phyloP scores from a whole-genome alignment of 2,113 vertebrate species.

The Dinomys branickii region DNA sequence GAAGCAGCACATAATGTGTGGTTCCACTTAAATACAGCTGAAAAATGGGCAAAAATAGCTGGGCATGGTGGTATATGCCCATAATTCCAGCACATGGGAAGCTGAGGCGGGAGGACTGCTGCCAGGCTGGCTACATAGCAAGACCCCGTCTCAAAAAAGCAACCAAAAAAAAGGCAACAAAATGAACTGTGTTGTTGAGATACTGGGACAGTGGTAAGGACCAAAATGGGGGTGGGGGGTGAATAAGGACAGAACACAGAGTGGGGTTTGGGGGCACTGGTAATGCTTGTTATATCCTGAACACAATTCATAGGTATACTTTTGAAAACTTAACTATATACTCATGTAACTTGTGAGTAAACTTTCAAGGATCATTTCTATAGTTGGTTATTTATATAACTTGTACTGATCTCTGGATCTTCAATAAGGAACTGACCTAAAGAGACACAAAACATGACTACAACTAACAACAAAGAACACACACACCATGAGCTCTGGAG shows the following conservation, averaged over 20 bases:
- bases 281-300: not conserved
- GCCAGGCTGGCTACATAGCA: not conserved
- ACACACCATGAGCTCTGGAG: not conserved
- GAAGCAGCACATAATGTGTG: not conserved
- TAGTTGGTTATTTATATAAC: not conserved
- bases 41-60: not conserved
- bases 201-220: not conserved
- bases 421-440: not conserved
- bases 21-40: not conserved
- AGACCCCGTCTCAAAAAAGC: not conserved
- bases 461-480: not conserved
- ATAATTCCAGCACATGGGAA: not conserved
- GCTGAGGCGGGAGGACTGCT: not conserved
- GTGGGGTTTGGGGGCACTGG: not conserved
- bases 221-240: not conserved
- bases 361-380: no score
- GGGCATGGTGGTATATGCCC: not conserved
- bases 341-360: not conserved
- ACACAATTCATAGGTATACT: not conserved
- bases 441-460: not conserved
- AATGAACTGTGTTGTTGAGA: not conserved
- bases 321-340: not conserved
- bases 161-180: not conserved
- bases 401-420: not conserved
- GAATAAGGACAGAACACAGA: not conserved